A percentile compares a stretch with the other conserved stretches of the same genome.
Conservation (phyloP, 1,140 invertebrate genomes). For the Drosophila lowei region DNA sequence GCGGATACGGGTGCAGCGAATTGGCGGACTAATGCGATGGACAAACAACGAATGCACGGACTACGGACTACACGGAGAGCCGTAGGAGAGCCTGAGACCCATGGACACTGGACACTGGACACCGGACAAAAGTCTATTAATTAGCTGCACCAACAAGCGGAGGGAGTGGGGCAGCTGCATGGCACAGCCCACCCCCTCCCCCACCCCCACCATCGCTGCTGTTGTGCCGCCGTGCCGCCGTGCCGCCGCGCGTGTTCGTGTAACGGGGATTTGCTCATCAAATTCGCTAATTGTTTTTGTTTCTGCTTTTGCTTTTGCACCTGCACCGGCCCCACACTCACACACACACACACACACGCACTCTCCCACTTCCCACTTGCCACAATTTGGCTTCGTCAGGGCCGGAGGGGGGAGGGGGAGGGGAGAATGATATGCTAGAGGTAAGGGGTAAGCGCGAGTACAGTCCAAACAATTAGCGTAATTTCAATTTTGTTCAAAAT, state of each 20-base stretch:
- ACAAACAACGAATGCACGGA: conserved; percentile 44
- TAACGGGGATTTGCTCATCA: conserved; percentile 75
- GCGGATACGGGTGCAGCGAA: conserved; percentile 36
- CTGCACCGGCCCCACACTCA: conserved; percentile 5
- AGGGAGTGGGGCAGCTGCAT: not conserved
- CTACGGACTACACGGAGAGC: conserved; percentile 11
- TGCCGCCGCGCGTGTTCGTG: conserved; percentile 34
- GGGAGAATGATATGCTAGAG: not conserved
- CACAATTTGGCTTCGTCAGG: conserved; percentile 6
- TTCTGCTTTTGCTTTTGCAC: conserved; percentile 4
- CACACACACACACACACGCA: not conserved
- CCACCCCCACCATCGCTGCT: not conserved
- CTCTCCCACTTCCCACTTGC: not conserved
- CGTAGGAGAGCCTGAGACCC: conserved; percentile 44
- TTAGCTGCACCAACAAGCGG: conserved; percentile 53
- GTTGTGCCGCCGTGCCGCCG: too few species aligned
- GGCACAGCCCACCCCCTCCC: too few species aligned
- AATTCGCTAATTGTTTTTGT: conserved; percentile 81
- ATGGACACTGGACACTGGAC: conserved; percentile 15
- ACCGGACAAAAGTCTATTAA: conserved; percentile 63
- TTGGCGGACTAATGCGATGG: conserved; percentile 54
- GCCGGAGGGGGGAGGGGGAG: too few species aligned
- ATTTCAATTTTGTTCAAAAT: conserved; percentile 83
- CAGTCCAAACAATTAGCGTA: conserved; percentile 82
- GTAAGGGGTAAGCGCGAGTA: conserved; percentile 1